Percentiles rank a stretch among this genome's conserved stretches.
Evolutionary conservation across 2,113 vertebrate species (phyloP).

Genomic region (Sander vitreus): DNA sequence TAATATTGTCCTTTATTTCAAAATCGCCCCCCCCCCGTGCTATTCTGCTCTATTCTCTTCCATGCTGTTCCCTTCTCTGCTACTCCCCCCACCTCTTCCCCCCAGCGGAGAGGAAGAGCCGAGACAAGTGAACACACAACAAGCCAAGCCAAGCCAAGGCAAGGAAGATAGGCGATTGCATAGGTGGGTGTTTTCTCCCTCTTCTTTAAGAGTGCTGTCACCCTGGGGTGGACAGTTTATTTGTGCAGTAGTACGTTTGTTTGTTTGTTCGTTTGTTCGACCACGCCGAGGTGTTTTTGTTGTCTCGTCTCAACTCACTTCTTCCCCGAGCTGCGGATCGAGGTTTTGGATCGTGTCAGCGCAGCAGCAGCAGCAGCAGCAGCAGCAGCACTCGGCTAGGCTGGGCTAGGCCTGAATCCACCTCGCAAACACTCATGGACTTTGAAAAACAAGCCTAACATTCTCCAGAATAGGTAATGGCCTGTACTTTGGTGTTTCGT

Average conservation of each 20-base stretch:
- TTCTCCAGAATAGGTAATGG: constrained; percentile 54
- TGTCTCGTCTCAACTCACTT: constrained; percentile 30
- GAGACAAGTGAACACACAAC: constrained; percentile 71
- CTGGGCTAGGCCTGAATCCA: constrained; percentile 70
- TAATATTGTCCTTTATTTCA: neutral
- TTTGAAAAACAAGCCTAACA: constrained; percentile 62
- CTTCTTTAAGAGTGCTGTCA: neutral
- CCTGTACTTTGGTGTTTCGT: neutral
- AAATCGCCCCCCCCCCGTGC: neutral
- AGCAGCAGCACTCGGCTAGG: constrained; percentile 27
- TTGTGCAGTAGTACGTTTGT: neutral
- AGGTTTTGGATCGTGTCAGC: constrained; percentile 46
- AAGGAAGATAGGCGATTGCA: constrained; percentile 43
- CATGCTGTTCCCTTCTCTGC: neutral
- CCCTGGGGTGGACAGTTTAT: neutral
- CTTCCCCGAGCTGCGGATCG: constrained; percentile 34
- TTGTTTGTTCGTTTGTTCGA: neutral
- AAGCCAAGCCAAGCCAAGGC: constrained; percentile 68
- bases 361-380: constrained; percentile 23
- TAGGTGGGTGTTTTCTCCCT: constrained; percentile 77
- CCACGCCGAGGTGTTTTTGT: constrained; percentile 23
- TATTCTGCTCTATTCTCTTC: neutral
- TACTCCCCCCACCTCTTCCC: constrained; percentile 35
- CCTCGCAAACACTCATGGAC: constrained; percentile 63
- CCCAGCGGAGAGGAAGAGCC: constrained; percentile 74